phyloP scores from a whole-genome alignment of 2,797 vertebrate genomes.

The Cygnus olor region DNA sequence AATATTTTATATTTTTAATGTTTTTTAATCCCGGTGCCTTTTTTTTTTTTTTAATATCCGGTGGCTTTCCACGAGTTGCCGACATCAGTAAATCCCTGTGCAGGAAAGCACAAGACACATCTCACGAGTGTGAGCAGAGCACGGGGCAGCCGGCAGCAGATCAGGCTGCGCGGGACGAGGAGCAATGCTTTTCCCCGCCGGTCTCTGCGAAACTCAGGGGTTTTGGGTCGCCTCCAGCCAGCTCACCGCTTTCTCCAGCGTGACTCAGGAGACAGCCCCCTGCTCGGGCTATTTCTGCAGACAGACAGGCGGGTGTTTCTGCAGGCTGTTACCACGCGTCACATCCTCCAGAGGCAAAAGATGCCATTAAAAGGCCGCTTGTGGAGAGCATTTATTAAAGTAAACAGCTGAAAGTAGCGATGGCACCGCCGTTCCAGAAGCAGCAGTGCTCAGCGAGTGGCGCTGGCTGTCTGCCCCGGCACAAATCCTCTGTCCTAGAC shows the following conservation, averaged over 20 bases:
- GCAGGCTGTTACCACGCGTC: constrained; percentile 20
- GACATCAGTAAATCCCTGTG: neutral
- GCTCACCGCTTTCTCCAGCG: neutral
- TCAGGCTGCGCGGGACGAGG: neutral
- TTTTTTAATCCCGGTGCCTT: neutral
- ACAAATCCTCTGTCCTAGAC: neutral
- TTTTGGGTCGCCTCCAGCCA: neutral
- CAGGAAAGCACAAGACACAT: neutral
- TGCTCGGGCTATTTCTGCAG: neutral
- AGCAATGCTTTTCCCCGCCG: neutral
- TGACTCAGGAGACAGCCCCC: neutral
- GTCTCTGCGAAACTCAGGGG: rapidly evolving
- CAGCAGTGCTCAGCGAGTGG: rapidly evolving
- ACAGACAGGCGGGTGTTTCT: constrained; percentile 44
- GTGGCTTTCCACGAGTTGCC: neutral
- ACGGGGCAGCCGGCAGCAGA: neutral
- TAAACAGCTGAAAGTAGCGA: rapidly evolving
- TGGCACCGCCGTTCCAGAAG: neutral
- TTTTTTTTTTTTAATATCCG: neutral
- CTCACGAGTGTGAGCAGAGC: neutral
- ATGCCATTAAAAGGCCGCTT: constrained; percentile 11
- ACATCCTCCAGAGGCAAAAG: constrained; percentile 34
- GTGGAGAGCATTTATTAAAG: neutral
- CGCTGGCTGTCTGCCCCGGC: rapidly evolving
- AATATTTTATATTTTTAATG: neutral